Evolutionary conservation across 2,113 vertebrate species (phyloP).

Genomic region (Dendrocopos noguchii): DNA sequence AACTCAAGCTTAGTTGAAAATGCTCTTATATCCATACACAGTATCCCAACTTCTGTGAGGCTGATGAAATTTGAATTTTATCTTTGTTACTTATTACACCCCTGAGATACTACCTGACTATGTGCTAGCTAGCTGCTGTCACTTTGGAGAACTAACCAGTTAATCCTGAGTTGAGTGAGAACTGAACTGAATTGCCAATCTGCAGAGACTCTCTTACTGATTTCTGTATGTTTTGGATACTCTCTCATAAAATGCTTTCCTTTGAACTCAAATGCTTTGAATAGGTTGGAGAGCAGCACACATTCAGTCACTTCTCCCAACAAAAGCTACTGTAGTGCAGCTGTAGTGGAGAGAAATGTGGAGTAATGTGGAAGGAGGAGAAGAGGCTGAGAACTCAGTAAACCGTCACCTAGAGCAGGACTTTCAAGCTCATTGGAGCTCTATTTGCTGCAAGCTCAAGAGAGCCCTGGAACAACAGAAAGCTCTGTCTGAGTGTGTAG

Average conservation of each 20-base stretch:
- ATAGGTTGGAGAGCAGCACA: neutral
- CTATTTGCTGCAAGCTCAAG: neutral
- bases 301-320: neutral
- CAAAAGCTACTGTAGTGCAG: neutral
- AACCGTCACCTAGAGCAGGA: neutral
- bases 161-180: neutral
- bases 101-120: neutral
- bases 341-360: neutral
- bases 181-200: rapidly evolving
- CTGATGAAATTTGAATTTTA: neutral
- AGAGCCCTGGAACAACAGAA: slow-evolving; percentile 15
- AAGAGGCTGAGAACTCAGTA: neutral
- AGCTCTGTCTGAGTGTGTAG: slow-evolving; percentile 1
- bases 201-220: neutral
- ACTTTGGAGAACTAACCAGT: neutral
- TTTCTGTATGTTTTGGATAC: neutral
- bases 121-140: neutral
- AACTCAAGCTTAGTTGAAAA: neutral
- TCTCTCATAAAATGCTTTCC: neutral
- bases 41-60: neutral
- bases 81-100: neutral
- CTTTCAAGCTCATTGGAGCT: slow-evolving; percentile 50
- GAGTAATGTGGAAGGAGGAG: neutral
- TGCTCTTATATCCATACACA: neutral
- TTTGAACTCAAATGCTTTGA: neutral